Percentiles rank a stretch among this genome's conserved stretches.
Evolutionary conservation across 2,888 invertebrate species (phyloP).

Genomic region (Cheilosia variabilis): DNA sequence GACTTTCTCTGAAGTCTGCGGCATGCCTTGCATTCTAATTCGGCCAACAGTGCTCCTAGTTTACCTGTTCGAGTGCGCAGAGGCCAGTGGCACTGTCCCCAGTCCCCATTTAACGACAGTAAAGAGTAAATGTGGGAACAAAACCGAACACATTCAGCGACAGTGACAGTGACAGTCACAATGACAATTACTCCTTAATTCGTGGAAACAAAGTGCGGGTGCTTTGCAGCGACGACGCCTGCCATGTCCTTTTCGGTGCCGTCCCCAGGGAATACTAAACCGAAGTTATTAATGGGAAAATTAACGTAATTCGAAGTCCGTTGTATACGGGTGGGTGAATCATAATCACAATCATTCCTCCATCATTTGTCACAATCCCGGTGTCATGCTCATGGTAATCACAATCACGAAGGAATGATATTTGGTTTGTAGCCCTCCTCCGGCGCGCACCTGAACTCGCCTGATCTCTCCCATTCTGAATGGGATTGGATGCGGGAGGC

Average conservation of each 20-base stretch:
- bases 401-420: conserved; percentile 69
- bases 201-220: conserved; percentile 65
- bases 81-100: conserved; percentile 35
- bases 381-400: conserved; percentile 60
- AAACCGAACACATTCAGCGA: conserved; percentile 28
- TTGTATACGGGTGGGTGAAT: conserved; percentile 65
- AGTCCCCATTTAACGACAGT: conserved; percentile 53
- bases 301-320: conserved; percentile 51
- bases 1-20: conserved; percentile 53
- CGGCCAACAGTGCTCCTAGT: conserved; percentile 46
- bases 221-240: conserved; percentile 26
- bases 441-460: conserved; percentile 45
- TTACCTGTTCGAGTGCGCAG: conserved; percentile 65
- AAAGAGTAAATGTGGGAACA: conserved; percentile 63
- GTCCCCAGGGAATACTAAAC: conserved; percentile 43
- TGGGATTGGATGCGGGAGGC: conserved; percentile 60
- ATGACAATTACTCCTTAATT: conserved; percentile 70
- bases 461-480: conserved; percentile 57
- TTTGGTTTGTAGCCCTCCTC: conserved; percentile 53
- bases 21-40: conserved; percentile 63
- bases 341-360: conserved; percentile 73
- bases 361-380: conserved; percentile 71
- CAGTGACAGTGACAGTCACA: conserved; percentile 48
- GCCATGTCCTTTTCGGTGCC: conserved; percentile 49
- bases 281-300: conserved; percentile 69